Evolutionary conservation across 1,140 invertebrate genomes (phyloP), one percentile per base, ranked within the genome.

Genomic region (Apocrypta bakeri): DNA sequence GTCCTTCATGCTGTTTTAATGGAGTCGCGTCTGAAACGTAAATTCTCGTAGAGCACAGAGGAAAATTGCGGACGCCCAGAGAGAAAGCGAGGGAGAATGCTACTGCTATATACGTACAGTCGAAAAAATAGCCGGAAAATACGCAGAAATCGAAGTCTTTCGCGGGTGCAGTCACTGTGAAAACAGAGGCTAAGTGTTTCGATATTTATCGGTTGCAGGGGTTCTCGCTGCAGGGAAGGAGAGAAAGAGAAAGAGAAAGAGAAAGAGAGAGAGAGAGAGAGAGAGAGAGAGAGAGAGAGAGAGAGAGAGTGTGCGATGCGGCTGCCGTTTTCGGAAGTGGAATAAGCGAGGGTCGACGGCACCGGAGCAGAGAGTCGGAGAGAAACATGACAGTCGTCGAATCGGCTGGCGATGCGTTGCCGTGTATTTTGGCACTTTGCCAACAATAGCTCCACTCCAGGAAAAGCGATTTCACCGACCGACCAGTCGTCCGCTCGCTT

Each of bases 171-270:
- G 74, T 85, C 83, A 63, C 84, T 89, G 87, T 87, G 81, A 90
- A 90, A 89, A 90, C 84, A 90, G 85, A 84, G 73, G 79, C 87
- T 88, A 90, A 90, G 89, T 90, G 89, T 90, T 90, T 89, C 86
- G 88, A 89, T 91, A 91, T 91, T 91, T 91, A 91, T 90, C 87
- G 88, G 85, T 85, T 84, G 85, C 85, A 14, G 42, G 72, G 24
- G 42, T n/a, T 25, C 24, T 63, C 2, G 2, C 12, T 25, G 24
- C 33, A 37, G 33, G 9, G 33, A 37, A 37, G 9, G 9, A 37
- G 33, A n/a, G 56, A 61, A 61, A 37, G 33, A 37, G 3, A 37
- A 9, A 37, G 33, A 37, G 2, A 37, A 9, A 37, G 33, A 37
- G 33, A 61, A 12, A 61, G 56, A 61, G 37, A 8, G 40, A 66